Evolutionary conservation across 2,888 invertebrate genomes (phyloP), one percentile per base, ranked within the genome.

Genomic region (Drosophila nigricruria): DNA sequence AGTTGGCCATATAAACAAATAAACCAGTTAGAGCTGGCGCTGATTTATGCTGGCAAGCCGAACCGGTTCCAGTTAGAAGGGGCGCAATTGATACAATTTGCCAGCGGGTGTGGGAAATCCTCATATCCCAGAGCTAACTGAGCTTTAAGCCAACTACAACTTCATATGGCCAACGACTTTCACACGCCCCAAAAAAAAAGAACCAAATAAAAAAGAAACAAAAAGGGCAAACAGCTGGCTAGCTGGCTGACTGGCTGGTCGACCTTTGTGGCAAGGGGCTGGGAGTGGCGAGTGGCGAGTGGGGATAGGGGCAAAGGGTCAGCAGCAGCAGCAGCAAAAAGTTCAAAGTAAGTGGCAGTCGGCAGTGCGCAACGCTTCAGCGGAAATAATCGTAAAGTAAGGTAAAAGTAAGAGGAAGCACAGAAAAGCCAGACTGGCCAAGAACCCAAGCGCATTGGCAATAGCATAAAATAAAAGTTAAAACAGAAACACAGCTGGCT

Each of bases 301-400:
- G 38, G 38, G 30, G 9, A 2, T 16, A 14, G 45, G 27, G 36
- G 32, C 8, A 52, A 50, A 53, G 73, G 73, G 73, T 73, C 73
- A 73, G 73, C 59, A 58, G 77, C 49, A 32, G 50, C n/a, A n/a
- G n/a, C 78, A 70, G 66, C 49, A 32, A 53, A 82, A 85, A 82
- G 85, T 82, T 82, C 85, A 85, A 82, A 82, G 81, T 80, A 80
- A 82, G 75, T 82, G 75, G 85, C 82, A 83, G 81, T 73, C 74
- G 67, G 65, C 76, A 73, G 79, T 69, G 84, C 84, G 82, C 84
- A 83, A 79, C 87, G 79, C 73, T 81, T 87, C 84, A 75, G 89
- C 86, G 86, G 86, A 86, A 86, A 86, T 87, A 86, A 88, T 86
- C 86, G 89, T 86, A 82, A 88, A 86, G 81, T 86, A 73, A 84